Evolutionary conservation across 2,113 vertebrate genomes (phyloP).

Genomic region (Malurus alboscapulatus): DNA sequence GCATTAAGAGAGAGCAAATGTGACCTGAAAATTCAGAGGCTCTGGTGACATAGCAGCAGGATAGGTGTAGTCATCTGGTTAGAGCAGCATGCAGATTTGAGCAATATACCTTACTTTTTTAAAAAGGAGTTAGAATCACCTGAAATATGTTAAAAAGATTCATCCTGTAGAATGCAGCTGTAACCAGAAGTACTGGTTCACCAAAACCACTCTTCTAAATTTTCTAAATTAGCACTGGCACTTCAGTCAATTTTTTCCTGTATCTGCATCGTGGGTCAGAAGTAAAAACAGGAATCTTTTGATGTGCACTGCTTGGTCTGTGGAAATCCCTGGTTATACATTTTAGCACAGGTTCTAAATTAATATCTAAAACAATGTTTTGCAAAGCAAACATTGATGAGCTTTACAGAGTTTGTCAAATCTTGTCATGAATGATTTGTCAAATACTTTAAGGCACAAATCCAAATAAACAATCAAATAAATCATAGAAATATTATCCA

Average conservation of each 20-base stretch:
- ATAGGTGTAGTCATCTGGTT: background rate
- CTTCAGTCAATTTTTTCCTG: background rate
- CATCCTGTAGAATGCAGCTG: background rate
- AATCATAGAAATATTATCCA: slow-evolving; percentile 15
- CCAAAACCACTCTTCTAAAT: background rate
- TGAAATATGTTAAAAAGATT: background rate
- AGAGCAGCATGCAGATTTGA: background rate
- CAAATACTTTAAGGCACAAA: slow-evolving; percentile 19
- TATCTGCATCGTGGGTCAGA: background rate
- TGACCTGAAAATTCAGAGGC: background rate
- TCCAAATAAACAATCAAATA: slow-evolving; percentile 33
- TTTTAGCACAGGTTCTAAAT: background rate
- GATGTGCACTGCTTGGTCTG: background rate
- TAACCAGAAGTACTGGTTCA: background rate
- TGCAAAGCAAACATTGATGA: background rate
- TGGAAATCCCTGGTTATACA: background rate
- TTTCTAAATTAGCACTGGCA: background rate
- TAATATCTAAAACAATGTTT: background rate
- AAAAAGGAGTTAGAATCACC: background rate
- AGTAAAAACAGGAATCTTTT: background rate
- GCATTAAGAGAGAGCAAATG: background rate
- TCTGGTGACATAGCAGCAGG: background rate
- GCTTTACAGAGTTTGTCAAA: slow-evolving; percentile 7
- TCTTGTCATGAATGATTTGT: slow-evolving; percentile 18
- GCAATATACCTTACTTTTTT: background rate